Evolutionary conservation across 2,888 invertebrate species (phyloP), one percentile per base, ranked within the genome.

Genomic region (Leucophenga montana): DNA sequence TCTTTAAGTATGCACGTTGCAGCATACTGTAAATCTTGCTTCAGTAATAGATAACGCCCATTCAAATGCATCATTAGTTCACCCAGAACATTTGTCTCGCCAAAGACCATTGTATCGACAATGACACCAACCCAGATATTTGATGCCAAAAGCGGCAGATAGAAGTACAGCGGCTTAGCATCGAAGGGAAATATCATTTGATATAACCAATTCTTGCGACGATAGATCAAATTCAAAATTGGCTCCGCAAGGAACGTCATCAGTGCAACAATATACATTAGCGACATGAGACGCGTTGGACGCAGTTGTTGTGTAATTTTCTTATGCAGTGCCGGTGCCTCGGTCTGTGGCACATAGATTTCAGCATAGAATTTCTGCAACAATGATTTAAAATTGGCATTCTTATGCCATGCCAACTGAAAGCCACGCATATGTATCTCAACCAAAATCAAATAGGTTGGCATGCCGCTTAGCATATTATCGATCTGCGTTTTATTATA

Each of bases 21-120:
- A 9, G 33, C 61, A 39, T n/a, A 13, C 11, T 78, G 62, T 67
- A 85, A 67, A 8, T 83, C 79, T 0, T 79, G 72, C 2, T 79
- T 74, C 1, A 87, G 67, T 22, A 87, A 22, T 3, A 72, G 3
- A 50, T 85, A 87, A 3, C 83, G 85, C 5, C 76, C 82, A 67
- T 82, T 85, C 0, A 86, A 67, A 68, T 87, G 85, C 27, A 80
- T 71, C 57, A 85, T 75, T n/a, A 82, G 57, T 13, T 76, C 76
- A 2, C 82, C 78, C 22, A 87, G 44, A 18, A 80, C 64, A 33
- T 75, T 79, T 1, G 77, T 73, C 22, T 87, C 87, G 0, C 85
- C 86, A 31, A 85, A 77, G 0, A 77, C 71, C 70, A 80, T 72
- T 1, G 79, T 69, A n/a, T 70, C 78, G 0, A 82, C 78, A 27